These are phyloP conservation scores for Eumacrocentrus americanus DNA, from an alignment of 2,888 invertebrate species.

Conservation along the genomic window DNA sequence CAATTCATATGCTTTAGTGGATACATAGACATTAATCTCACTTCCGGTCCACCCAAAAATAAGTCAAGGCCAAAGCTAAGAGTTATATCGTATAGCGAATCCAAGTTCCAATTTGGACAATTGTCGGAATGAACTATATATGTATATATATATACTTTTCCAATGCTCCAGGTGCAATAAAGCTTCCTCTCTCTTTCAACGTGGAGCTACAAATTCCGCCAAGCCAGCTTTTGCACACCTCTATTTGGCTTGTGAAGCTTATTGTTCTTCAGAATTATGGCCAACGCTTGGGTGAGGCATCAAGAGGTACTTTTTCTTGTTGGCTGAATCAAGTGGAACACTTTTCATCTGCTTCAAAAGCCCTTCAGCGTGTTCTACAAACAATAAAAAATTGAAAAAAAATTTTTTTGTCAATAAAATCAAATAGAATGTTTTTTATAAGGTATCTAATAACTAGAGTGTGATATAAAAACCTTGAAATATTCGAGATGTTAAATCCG, in stretches of 20 bases:
- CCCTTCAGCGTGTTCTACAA: too few relatives aligned
- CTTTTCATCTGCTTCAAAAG: neutral
- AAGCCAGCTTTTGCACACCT: neutral
- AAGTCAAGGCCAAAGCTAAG: too few relatives aligned
- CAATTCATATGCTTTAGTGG: too few relatives aligned
- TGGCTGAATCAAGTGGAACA: neutral
- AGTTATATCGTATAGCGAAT: neutral
- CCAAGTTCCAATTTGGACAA: neutral
- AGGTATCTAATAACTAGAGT: too few relatives aligned
- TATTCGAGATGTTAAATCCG: conserved; percentile 3
- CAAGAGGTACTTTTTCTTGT: neutral
- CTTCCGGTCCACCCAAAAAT: too few relatives aligned
- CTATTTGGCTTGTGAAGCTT: neutral
- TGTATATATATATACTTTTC: neutral
- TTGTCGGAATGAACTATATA: neutral
- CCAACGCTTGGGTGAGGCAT: neutral
- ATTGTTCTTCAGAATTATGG: conserved; percentile 7
- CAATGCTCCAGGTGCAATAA: conserved; percentile 7
- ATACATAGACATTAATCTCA: too few relatives aligned
- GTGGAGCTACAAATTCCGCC: neutral
- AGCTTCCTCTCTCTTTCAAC: neutral
- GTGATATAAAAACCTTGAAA: too few relatives aligned
- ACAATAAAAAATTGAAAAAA: too few relatives aligned
- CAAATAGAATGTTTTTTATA: too few relatives aligned
- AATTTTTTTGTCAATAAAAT: too few relatives aligned